Percentiles rank a stretch among this genome's conserved stretches.
phyloP scores from a whole-genome alignment of 2,888 invertebrate species.

The Lysandra coridon region DNA sequence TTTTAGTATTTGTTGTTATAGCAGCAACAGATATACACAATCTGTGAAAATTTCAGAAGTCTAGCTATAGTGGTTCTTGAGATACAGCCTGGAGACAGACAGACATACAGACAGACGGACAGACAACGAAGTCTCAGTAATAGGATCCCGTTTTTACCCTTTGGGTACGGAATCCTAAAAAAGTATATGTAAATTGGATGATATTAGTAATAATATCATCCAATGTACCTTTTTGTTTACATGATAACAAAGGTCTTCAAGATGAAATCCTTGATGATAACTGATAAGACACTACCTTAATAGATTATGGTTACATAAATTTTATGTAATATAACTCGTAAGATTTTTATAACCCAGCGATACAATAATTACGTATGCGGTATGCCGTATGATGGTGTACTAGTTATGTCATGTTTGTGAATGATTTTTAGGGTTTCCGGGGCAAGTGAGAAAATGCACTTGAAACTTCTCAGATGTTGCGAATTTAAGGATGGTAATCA shows the following conservation, averaged over 20 bases:
- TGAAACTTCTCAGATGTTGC: neutral
- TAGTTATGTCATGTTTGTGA: neutral
- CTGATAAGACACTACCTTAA: neutral
- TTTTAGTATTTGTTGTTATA: too few relatives aligned
- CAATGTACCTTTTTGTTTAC: neutral
- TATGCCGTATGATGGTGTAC: neutral
- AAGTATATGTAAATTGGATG: too few relatives aligned
- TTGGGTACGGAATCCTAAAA: too few relatives aligned
- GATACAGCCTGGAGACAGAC: too few relatives aligned
- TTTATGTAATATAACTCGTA: neutral
- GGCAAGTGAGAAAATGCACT: neutral
- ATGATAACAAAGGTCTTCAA: neutral
- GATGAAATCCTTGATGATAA: neutral
- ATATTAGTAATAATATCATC: too few relatives aligned
- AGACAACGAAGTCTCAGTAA: too few relatives aligned
- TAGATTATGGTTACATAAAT: neutral
- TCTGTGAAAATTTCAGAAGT: too few relatives aligned
- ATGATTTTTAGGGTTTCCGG: neutral
- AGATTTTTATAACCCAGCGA: neutral
- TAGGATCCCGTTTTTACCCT: too few relatives aligned
- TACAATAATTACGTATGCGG: neutral
- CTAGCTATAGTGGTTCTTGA: too few relatives aligned
- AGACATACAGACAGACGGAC: too few relatives aligned
- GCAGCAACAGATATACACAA: too few relatives aligned
- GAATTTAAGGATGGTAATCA: too few relatives aligned